Evolutionary conservation across 1,140 invertebrate genomes (phyloP).

Genomic region (Agraylea sexmaculata): DNA sequence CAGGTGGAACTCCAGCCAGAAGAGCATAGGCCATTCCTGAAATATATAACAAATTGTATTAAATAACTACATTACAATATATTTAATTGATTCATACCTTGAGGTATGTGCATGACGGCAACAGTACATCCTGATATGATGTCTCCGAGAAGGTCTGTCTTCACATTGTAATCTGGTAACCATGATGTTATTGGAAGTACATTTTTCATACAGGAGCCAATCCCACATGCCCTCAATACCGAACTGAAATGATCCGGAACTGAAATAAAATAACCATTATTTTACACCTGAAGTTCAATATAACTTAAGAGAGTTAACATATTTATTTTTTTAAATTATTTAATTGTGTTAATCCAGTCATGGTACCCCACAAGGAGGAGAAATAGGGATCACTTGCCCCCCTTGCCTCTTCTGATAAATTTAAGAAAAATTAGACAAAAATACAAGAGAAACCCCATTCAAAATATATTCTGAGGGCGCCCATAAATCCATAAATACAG

Average conservation of each 20-base stretch:
- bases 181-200: constrained; percentile 53
- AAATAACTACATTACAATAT: constrained; percentile 5
- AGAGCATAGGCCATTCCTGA: constrained; percentile 87
- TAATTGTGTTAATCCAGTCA: too few species aligned
- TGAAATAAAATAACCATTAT: constrained; percentile 23
- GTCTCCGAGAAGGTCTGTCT: constrained; percentile 51
- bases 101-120: constrained; percentile 89
- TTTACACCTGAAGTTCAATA: too few species aligned
- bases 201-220: constrained; percentile 33
- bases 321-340: too few species aligned
- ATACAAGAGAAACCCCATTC: too few species aligned
- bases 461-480: too few species aligned
- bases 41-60: too few species aligned
- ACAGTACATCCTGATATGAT: constrained; percentile 71
- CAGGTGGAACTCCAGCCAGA: constrained; percentile 72
- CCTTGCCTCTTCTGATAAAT: too few species aligned
- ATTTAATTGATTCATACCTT: constrained; percentile 44
- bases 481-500: too few species aligned
- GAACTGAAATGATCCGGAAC: constrained; percentile 28
- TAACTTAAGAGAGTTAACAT: too few species aligned
- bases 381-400: too few species aligned
- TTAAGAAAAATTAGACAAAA: too few species aligned
- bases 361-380: too few species aligned
- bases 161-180: constrained; percentile 58
- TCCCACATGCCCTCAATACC: constrained; percentile 29